Evolutionary conservation across 2,888 invertebrate species (phyloP).

Genomic region (Drosophila differens): DNA sequence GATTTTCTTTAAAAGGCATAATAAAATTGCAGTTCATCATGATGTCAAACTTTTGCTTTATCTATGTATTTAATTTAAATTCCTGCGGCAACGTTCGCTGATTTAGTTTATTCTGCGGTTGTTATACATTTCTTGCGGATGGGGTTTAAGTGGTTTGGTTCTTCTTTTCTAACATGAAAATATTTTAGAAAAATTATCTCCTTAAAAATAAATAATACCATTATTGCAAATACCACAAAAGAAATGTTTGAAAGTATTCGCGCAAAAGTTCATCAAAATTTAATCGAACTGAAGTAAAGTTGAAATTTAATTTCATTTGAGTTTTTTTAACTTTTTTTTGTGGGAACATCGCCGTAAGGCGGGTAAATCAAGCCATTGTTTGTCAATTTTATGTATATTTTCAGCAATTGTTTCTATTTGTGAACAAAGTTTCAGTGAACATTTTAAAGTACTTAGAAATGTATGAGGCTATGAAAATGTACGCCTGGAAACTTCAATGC

Average conservation of each 20-base stretch:
- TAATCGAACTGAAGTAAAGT: slow-evolving; percentile 2
- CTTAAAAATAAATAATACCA: slow-evolving; percentile 9
- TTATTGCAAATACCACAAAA: not conserved
- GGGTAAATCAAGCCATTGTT: not conserved
- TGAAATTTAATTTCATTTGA: slow-evolving; percentile 1
- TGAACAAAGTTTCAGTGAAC: not conserved
- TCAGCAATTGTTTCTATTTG: not conserved
- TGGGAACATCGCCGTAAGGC: not conserved
- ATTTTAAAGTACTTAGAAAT: not conserved
- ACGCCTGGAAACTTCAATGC: not conserved
- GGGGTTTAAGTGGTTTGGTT: slow-evolving; percentile 48
- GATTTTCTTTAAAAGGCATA: not conserved
- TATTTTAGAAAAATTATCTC: not conserved
- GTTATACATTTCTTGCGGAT: slow-evolving; percentile 38
- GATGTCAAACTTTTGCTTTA: slow-evolving; percentile 13
- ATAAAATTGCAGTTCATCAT: not conserved
- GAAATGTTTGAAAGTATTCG: not conserved
- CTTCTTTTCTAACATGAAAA: slow-evolving; percentile 22
- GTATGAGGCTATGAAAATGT: not conserved
- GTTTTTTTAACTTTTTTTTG: not conserved
- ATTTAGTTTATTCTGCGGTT: slow-evolving; percentile 33
- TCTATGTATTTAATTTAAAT: slow-evolving; percentile 62
- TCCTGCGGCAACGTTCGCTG: slow-evolving; percentile 48
- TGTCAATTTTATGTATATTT: not conserved
- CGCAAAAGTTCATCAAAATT: not conserved